Evolutionary conservation across 2,113 vertebrate species (phyloP).

Genomic region (Amphilophus citrinellus): DNA sequence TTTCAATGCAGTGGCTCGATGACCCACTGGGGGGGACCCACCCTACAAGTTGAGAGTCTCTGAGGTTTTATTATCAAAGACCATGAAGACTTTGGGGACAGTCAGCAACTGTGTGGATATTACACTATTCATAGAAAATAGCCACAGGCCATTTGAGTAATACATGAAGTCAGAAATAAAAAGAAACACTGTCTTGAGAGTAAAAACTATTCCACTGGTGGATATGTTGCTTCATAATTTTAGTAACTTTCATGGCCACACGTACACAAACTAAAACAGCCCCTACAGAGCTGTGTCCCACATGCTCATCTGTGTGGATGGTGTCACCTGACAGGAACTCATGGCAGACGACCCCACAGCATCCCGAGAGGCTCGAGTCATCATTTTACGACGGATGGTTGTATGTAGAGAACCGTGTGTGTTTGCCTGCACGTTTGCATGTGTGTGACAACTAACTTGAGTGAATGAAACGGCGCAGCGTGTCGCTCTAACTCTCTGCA

Average conservation of each 20-base stretch:
- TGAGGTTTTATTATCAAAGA: too few relatives aligned
- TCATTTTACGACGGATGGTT: conserved; percentile 96
- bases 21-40: too few relatives aligned
- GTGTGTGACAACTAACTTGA: conserved; percentile 79
- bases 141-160: neutral
- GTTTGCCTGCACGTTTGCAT: conserved; percentile 36
- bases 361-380: conserved; percentile 92
- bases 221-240: neutral
- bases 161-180: neutral
- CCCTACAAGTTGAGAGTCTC: neutral
- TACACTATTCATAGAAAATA: neutral
- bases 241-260: neutral
- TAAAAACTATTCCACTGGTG: neutral
- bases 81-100: neutral
- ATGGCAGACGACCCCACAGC: conserved; percentile 92
- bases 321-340: conserved; percentile 93
- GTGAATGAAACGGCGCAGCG: neutral
- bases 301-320: conserved; percentile 63
- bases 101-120: neutral
- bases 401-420: conserved; percentile 89
- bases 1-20: too few relatives aligned
- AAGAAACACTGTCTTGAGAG: neutral
- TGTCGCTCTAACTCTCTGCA: conserved; percentile 60
- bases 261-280: neutral
- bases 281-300: neutral